Conservation (phyloP, 2,888 invertebrate genomes). For the Microctonus hyperodae region DNA sequence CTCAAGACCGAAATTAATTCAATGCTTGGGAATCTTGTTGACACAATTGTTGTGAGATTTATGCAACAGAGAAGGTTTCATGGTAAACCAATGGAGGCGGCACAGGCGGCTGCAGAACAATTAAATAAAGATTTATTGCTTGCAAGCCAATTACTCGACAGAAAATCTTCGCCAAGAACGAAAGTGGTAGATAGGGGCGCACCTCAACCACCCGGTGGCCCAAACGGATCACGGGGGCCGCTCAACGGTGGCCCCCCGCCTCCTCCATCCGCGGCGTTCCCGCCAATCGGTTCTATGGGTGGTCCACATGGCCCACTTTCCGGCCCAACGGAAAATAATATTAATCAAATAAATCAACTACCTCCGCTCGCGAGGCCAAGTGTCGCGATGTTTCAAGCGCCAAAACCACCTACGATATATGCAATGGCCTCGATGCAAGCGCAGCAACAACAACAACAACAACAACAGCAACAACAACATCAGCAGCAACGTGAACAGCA, state of each 20-base stretch:
- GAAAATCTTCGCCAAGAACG: conserved; percentile 79
- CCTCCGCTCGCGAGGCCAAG: conserved; percentile 74
- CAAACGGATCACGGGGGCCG: conserved; percentile 62
- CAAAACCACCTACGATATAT: conserved; percentile 73
- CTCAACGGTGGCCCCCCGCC: conserved; percentile 61
- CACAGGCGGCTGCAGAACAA: conserved; percentile 82
- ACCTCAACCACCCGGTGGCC: conserved; percentile 63
- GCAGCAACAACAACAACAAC: conserved; percentile 66
- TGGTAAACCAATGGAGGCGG: conserved; percentile 80
- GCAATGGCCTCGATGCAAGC: conserved; percentile 62
- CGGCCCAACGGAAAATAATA: conserved; percentile 65
- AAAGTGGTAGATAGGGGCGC: conserved; percentile 75
- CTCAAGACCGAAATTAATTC: conserved; percentile 90
- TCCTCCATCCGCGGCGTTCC: conserved; percentile 65
- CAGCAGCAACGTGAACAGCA: conserved; percentile 61
- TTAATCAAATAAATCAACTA: conserved; percentile 67
- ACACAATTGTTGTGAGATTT: conserved; percentile 86
- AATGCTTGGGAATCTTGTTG: conserved; percentile 83
- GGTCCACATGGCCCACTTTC: conserved; percentile 57
- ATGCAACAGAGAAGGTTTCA: conserved; percentile 80
- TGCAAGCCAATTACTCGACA: conserved; percentile 81
- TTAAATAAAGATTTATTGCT: conserved; percentile 84
- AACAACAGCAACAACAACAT: conserved; percentile 62
- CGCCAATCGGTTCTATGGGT: conserved; percentile 67
- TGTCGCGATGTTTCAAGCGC: conserved; percentile 82